Percentiles rank a stretch among this genome's conserved stretches.
Conservation (phyloP, 2,888 invertebrate genomes). For the Lasioglossum leucozonium region DNA sequence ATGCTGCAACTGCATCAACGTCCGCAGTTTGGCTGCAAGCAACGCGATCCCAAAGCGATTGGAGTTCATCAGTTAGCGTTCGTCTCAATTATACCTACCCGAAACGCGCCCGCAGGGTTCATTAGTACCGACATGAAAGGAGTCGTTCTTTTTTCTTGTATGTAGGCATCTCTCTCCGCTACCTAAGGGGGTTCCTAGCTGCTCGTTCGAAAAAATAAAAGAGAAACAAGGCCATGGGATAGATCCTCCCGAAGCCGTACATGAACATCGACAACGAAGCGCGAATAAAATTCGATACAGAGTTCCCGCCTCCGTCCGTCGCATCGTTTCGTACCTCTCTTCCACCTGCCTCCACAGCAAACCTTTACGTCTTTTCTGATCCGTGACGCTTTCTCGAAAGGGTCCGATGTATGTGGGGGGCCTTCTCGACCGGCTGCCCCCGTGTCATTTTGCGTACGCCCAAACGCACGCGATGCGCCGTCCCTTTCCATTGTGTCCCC, state of each 20-base stretch:
- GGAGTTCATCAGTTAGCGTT: not conserved
- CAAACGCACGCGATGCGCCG: conserved; percentile 57
- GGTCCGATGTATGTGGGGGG: conserved; percentile 59
- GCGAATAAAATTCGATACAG: conserved; percentile 65
- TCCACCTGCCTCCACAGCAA: conserved; percentile 35
- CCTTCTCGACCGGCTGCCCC: conserved; percentile 56
- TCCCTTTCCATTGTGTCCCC: conserved; percentile 25
- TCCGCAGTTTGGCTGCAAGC: not conserved
- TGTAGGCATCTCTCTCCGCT: conserved; percentile 10
- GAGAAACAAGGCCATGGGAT: conserved; percentile 59
- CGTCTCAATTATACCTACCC: not conserved
- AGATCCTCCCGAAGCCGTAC: conserved; percentile 63
- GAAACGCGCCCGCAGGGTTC: not conserved
- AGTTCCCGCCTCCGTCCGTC: conserved; percentile 32
- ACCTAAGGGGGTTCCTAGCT: conserved; percentile 15
- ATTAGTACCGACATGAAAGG: not conserved
- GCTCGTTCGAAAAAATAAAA: conserved; percentile 56
- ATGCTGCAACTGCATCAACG: not conserved
- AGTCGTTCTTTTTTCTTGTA: not conserved
- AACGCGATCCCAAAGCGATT: not conserved
- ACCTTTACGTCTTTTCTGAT: conserved; percentile 63
- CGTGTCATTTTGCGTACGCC: conserved; percentile 65
- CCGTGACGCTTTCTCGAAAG: conserved; percentile 62
- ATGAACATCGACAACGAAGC: conserved; percentile 69
- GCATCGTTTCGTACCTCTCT: conserved; percentile 30